Percentiles rank a stretch among this genome's conserved stretches.
phyloP scores from a whole-genome alignment of 1,140 invertebrate species.

The Ptiloglossa arizonensis region DNA sequence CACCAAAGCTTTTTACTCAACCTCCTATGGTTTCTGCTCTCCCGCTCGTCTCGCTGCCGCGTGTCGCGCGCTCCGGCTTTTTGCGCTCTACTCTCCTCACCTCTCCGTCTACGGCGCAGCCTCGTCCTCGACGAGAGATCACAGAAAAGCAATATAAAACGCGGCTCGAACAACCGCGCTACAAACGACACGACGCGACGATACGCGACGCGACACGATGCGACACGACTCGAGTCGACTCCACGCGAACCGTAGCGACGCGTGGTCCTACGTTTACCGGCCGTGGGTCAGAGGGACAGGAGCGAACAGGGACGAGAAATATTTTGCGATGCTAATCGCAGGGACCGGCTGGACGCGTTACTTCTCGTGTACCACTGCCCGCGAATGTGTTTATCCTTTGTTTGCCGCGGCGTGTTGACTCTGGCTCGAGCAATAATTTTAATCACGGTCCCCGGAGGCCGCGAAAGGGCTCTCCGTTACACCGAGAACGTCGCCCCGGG shows the following conservation, averaged over 20 bases:
- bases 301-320: slow-evolving; percentile 48
- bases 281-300: too few species aligned
- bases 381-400: slow-evolving; percentile 62
- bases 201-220: background rate
- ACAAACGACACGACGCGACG: background rate
- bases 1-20: slow-evolving; percentile 44
- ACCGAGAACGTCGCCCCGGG: background rate
- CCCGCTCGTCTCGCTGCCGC: background rate
- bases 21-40: slow-evolving; percentile 38
- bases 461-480: background rate
- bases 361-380: slow-evolving; percentile 49
- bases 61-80: slow-evolving; percentile 41
- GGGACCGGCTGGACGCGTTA: slow-evolving; percentile 32
- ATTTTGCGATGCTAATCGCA: slow-evolving; percentile 67
- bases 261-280: too few species aligned
- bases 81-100: slow-evolving; percentile 34
- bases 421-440: slow-evolving; percentile 56
- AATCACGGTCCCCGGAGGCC: slow-evolving; percentile 35
- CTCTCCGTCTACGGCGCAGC: background rate
- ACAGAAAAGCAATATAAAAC: slow-evolving; percentile 66
- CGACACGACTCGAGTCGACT: too few species aligned
- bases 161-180: slow-evolving; percentile 23
- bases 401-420: slow-evolving; percentile 42
- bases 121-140: slow-evolving; percentile 44
- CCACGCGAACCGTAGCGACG: too few species aligned